These are phyloP conservation scores for Arenaria interpres DNA, from an alignment of 2,113 vertebrate genomes.

Conservation along the genomic window DNA sequence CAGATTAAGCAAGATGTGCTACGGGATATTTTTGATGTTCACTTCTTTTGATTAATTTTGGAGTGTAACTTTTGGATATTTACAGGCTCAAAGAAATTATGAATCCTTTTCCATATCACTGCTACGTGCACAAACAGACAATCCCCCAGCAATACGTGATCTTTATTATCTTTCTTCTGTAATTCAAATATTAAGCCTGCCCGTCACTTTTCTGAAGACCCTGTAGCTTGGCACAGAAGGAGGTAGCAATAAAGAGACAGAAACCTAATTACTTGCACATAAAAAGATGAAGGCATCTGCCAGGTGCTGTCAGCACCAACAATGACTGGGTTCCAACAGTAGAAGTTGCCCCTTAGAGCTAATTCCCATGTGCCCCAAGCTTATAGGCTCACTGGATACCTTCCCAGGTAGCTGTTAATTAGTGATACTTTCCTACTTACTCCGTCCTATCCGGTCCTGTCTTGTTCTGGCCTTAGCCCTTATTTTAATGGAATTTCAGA, in stretches of 20 bases:
- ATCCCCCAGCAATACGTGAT: not conserved
- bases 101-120: not conserved
- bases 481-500: not conserved
- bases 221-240: not conserved
- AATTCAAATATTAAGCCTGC: not conserved
- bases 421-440: not conserved
- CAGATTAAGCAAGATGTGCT: not conserved
- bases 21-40: not conserved
- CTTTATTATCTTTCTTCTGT: not conserved
- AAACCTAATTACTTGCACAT: not conserved
- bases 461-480: not conserved
- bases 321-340: not conserved
- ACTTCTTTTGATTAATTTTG: slow-evolving; percentile 2
- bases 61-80: not conserved
- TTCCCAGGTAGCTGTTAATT: not conserved
- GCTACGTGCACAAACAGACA: not conserved
- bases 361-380: not conserved
- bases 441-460: too few species aligned
- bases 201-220: not conserved
- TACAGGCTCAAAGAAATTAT: not conserved
- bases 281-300: not conserved
- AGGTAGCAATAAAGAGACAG: not conserved
- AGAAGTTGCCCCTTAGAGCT: not conserved
- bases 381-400: not conserved
- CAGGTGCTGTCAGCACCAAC: not conserved